Base-by-base conservation (phyloP, 1,140 invertebrate genomes). In the Pygmarrhopalites habei region DNA sequence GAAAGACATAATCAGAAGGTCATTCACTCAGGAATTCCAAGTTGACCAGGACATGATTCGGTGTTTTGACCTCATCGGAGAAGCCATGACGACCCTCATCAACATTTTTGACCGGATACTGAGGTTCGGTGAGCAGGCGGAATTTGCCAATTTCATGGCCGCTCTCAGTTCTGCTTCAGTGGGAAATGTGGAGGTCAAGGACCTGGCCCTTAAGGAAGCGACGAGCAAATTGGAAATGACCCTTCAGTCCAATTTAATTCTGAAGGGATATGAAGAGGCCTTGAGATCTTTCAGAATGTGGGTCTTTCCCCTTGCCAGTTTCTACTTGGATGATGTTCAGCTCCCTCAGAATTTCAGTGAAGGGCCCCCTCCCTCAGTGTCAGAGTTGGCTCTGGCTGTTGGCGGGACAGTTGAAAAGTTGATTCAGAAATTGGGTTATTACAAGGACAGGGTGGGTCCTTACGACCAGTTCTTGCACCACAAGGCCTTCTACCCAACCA, bases 271-370 rank as follows among this genome's bases (percentile, higher is more conserved):
- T 17, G 21, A 63, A n/a, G 21, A 12, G 21, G 29, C 43, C 1
- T 2, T 58, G 0, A 28, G 7, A 0, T 32, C 53, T 5, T 57
- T 63, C n/a, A 63, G 51, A 17, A 52, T 57, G 29, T 63, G 61
- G 61, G 53, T 58, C 1, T 63, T 63, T 35, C 61, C 61, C 26
- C 58, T 63, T 39, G 61, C 53, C n/a, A n/a, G n/a, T n/a, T n/a
- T n/a, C n/a, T n/a, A n/a, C n/a, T n/a, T n/a, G n/a, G n/a, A n/a
- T n/a, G n/a, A n/a, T n/a, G n/a, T n/a, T n/a, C n/a, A n/a, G n/a
- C n/a, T n/a, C n/a, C n/a, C n/a, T n/a, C n/a, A n/a, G n/a, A n/a
- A n/a, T n/a, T n/a, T n/a, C n/a, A n/a, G n/a, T n/a, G n/a, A n/a
- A n/a, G n/a, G n/a, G n/a, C n/a, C n/a, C n/a, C n/a, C n/a, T n/a